Evolutionary conservation across 2,113 vertebrate genomes (phyloP).

Genomic region (Catharus minimus): DNA sequence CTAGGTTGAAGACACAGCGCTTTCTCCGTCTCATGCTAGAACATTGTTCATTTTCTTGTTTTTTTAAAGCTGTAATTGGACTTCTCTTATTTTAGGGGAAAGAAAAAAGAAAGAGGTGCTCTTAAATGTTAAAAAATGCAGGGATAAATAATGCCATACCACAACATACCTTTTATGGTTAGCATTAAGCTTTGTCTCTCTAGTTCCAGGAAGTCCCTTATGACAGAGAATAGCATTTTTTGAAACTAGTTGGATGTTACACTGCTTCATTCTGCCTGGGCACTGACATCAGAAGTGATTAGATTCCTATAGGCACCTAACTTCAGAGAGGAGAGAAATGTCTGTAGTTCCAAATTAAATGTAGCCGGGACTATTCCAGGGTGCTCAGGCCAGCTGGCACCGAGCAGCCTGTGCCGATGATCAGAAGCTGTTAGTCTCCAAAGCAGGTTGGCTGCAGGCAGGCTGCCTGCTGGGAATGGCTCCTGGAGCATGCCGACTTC

Average conservation of each 20-base stretch:
- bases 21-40: background rate
- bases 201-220: background rate
- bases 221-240: background rate
- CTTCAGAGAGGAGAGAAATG: constrained; percentile 23
- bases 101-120: background rate
- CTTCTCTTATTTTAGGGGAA: background rate
- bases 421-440: constrained; percentile 48
- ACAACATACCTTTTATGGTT: background rate
- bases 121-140: background rate
- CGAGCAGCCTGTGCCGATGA: background rate
- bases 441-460: constrained; percentile 55
- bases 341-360: constrained; percentile 15
- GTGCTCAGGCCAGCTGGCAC: constrained; percentile 55
- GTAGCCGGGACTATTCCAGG: constrained; percentile 14
- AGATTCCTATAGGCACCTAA: constrained; percentile 33
- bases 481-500: constrained; percentile 39
- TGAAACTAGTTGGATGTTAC: background rate
- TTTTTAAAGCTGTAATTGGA: background rate
- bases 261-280: background rate
- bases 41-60: background rate
- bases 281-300: constrained; percentile 34
- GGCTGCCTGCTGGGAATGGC: constrained; percentile 40
- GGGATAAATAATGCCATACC: background rate
- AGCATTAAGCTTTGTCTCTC: background rate
- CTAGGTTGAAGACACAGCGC: background rate